Percentiles rank a stretch among this genome's conserved stretches.
These are phyloP conservation scores for Styela plicata DNA, from an alignment of 23 tunicate genomes.

Conservation along the genomic window DNA sequence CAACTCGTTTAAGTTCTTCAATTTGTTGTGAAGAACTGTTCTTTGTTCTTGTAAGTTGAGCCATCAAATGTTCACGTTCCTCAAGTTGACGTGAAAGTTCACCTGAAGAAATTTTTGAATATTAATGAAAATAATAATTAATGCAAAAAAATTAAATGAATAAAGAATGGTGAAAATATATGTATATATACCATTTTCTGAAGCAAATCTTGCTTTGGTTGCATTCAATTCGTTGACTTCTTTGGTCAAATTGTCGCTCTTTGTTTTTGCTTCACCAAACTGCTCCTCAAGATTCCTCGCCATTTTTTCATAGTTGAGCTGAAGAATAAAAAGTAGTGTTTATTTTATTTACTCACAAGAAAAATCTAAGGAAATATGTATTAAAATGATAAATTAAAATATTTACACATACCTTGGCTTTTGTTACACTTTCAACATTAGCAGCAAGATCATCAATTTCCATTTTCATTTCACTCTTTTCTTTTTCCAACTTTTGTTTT, in stretches of 20 bases:
- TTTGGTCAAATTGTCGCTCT: constrained; percentile 78
- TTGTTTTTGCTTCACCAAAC: constrained; percentile 60
- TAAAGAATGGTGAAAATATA: background rate
- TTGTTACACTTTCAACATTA: constrained; percentile 31
- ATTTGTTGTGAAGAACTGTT: constrained; percentile 64
- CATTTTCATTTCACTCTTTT: constrained; percentile 40
- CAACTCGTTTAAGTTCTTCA: constrained; percentile 81
- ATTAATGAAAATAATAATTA: background rate
- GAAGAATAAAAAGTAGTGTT: background rate
- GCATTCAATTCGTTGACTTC: constrained; percentile 75
- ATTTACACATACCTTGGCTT: constrained; percentile 21
- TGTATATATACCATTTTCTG: constrained; percentile 39
- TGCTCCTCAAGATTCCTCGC: constrained; percentile 79
- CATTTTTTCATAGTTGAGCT: constrained; percentile 88
- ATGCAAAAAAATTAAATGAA: background rate
- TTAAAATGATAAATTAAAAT: background rate
- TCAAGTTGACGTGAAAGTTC: constrained; percentile 55
- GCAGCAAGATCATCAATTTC: constrained; percentile 35
- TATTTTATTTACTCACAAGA: too few relatives aligned
- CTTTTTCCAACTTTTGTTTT: constrained; percentile 34
- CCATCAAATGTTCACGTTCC: constrained; percentile 91
- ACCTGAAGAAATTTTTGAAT: background rate
- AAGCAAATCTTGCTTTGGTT: constrained; percentile 45
- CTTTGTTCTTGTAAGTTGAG: constrained; percentile 41
- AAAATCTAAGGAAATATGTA: background rate